These are phyloP conservation scores for Vireo griseus DNA, from an alignment of 2,797 vertebrate species.

Conservation along the genomic window DNA sequence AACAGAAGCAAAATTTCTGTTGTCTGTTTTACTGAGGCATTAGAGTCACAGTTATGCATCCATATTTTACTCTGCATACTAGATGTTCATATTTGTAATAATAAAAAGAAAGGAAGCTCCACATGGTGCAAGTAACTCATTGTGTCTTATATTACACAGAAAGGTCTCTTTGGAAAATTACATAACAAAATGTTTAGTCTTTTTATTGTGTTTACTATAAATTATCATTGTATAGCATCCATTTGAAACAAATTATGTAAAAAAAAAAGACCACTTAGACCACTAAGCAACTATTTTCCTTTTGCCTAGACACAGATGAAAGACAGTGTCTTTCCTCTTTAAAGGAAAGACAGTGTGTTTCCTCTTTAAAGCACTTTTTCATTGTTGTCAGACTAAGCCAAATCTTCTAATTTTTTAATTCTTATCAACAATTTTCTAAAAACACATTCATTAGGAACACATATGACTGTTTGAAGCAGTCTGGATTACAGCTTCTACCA, in stretches of 20 bases:
- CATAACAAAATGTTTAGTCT: background rate
- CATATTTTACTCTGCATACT: background rate
- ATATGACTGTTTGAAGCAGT: background rate
- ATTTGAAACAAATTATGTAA: background rate
- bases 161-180: background rate
- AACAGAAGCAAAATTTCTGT: background rate
- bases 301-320: background rate
- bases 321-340: background rate
- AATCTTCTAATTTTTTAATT: background rate
- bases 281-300: constrained; percentile 19
- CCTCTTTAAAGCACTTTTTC: background rate
- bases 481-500: background rate
- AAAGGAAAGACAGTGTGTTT: background rate
- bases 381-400: background rate
- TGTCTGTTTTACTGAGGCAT: background rate
- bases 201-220: constrained; percentile 1
- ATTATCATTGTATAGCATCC: background rate
- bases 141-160: background rate
- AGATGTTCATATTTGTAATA: background rate
- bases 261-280: background rate
- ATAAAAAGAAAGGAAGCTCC: background rate
- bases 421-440: background rate
- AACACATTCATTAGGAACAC: background rate
- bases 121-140: background rate
- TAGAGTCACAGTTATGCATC: background rate